Percentiles rank a stretch among this genome's conserved stretches.
phyloP scores from a whole-genome alignment of 2,888 invertebrate genomes.

The Drosophila subquinaria region DNA sequence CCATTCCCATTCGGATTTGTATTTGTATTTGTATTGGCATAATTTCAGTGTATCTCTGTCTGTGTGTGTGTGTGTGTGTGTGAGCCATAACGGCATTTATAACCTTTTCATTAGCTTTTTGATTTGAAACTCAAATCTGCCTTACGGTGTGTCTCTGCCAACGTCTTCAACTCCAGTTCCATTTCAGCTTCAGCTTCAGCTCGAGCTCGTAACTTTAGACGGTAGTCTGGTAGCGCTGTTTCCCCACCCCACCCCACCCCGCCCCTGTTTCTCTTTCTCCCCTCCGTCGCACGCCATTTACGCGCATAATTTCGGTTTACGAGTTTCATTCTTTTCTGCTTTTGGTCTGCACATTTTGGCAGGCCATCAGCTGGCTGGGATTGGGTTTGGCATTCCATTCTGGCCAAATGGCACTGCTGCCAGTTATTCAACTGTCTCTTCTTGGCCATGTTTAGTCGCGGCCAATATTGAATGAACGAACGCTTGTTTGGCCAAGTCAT shows the following conservation, averaged over 20 bases:
- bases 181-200: neutral
- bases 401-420: slow-evolving; percentile 21
- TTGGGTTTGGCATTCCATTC: slow-evolving; percentile 13
- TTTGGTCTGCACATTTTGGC: slow-evolving; percentile 25
- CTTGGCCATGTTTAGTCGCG: slow-evolving; percentile 47
- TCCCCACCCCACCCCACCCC: neutral
- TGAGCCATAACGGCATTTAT: slow-evolving; percentile 70
- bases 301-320: slow-evolving; percentile 62
- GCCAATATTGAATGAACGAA: slow-evolving; percentile 52
- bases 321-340: slow-evolving; percentile 17
- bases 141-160: slow-evolving; percentile 45
- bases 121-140: slow-evolving; percentile 76
- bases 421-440: slow-evolving; percentile 34
- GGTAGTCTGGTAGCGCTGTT: slow-evolving; percentile 1
- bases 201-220: slow-evolving; percentile 26
- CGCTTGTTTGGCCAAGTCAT: slow-evolving; percentile 31
- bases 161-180: slow-evolving; percentile 13
- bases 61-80: slow-evolving; percentile 27
- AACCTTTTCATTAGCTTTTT: slow-evolving; percentile 80
- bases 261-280: no score
- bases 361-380: slow-evolving; percentile 14
- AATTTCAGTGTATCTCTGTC: slow-evolving; percentile 47
- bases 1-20: slow-evolving; percentile 36
- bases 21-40: slow-evolving; percentile 69
- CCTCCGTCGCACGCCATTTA: slow-evolving; percentile 55